phyloP scores from a whole-genome alignment of 2,888 invertebrate genomes.

The Ischnura elegans region DNA sequence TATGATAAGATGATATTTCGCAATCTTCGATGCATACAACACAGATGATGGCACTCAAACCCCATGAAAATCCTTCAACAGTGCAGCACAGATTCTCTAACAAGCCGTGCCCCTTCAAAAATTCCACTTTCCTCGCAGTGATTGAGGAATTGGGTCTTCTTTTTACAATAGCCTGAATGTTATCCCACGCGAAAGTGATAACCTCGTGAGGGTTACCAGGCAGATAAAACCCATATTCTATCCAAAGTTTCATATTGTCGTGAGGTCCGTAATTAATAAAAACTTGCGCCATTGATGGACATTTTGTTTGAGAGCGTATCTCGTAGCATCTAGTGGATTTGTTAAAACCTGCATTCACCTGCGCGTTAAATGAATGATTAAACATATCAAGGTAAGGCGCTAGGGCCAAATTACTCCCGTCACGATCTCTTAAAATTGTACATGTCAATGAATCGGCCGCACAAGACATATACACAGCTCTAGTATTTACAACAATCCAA shows the following conservation, averaged over 20 bases:
- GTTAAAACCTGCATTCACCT: constrained; percentile 3
- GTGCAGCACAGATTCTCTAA: neutral
- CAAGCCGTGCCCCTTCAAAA: neutral
- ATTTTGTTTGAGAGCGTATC: neutral
- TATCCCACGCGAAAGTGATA: constrained; percentile 82
- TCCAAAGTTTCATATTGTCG: constrained; percentile 88
- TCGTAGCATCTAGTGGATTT: neutral
- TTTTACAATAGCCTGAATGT: constrained; percentile 76
- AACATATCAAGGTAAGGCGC: constrained; percentile 95
- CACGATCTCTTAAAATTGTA: constrained; percentile 70
- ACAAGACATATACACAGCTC: constrained; percentile 88
- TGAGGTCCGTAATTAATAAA: constrained; percentile 94
- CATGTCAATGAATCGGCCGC: constrained; percentile 78
- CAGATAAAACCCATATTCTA: constrained; percentile 93
- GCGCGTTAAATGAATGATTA: constrained; percentile 84
- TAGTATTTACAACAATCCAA: constrained; percentile 91
- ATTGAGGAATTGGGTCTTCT: neutral
- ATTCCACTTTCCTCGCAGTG: neutral
- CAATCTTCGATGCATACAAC: neutral
- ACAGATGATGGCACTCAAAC: constrained; percentile 24
- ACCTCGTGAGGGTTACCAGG: constrained; percentile 85
- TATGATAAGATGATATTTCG: neutral
- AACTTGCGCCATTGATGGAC: constrained; percentile 80
- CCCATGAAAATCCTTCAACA: constrained; percentile 49
- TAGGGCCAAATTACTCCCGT: constrained; percentile 81